phyloP scores from a whole-genome alignment of 2,113 vertebrate species.

The Myrmecophaga tridactyla region DNA sequence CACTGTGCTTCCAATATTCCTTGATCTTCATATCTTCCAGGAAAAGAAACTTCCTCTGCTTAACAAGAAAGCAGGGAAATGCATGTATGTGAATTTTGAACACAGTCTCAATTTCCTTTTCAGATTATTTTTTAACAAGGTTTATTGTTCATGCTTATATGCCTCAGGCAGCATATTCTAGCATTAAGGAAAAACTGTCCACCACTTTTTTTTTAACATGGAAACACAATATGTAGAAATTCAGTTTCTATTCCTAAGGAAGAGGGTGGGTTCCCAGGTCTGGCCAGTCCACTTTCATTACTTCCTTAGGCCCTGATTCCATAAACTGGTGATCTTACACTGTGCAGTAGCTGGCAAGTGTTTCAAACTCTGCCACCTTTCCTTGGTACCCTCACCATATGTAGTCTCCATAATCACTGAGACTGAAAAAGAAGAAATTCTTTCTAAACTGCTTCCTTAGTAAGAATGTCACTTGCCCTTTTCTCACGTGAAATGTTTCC shows the following conservation, averaged over 20 bases:
- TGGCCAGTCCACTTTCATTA: background rate
- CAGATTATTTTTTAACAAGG: slow-evolving; percentile 38
- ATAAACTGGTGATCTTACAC: background rate
- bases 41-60: background rate
- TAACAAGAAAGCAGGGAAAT: background rate
- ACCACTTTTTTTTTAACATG: background rate
- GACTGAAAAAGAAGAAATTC: background rate
- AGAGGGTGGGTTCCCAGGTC: background rate
- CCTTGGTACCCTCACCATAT: background rate
- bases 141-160: slow-evolving; percentile 4
- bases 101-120: slow-evolving; percentile 33
- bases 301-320: background rate
- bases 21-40: background rate
- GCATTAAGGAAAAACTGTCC: background rate
- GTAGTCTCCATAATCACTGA: background rate
- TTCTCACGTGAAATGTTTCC: slow-evolving; percentile 22
- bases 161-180: slow-evolving; percentile 1
- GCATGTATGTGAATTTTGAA: background rate
- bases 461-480: slow-evolving; percentile 43
- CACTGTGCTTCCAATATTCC: background rate
- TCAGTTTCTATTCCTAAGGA: background rate
- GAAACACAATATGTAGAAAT: slow-evolving; percentile 19
- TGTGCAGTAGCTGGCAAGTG: background rate
- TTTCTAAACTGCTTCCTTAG: slow-evolving; percentile 15
- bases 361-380: background rate